A percentile compares a stretch with the other conserved stretches of the same genome.
These are phyloP conservation scores for Dicrurus megarhynchus DNA, from an alignment of 2,113 vertebrate species.

Conservation along the genomic window DNA sequence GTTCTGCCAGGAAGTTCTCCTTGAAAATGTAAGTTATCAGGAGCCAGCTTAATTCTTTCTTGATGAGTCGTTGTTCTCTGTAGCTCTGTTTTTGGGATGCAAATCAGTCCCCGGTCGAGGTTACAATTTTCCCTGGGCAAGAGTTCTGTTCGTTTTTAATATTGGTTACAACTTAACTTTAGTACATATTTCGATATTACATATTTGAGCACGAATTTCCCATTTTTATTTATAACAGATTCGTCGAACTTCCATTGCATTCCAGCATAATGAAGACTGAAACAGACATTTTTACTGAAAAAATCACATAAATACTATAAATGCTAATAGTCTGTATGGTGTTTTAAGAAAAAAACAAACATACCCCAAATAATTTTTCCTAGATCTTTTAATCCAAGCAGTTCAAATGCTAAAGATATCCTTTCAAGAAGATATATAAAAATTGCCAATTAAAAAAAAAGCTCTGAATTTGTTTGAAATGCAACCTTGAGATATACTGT, in stretches of 20 bases:
- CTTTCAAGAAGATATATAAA: constrained; percentile 51
- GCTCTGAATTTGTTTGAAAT: constrained; percentile 36
- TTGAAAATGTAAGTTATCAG: no score
- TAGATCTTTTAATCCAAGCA: constrained; percentile 38
- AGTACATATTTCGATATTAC: no score
- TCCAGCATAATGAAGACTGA: background rate
- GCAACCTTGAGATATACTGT: constrained; percentile 36
- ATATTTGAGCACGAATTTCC: no score
- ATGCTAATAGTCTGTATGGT: constrained; percentile 37
- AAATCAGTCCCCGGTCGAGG: no score
- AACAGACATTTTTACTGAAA: background rate
- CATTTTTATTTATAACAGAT: no score
- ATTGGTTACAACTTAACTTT: no score
- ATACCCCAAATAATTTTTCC: constrained; percentile 18
- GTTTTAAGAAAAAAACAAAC: constrained; percentile 43
- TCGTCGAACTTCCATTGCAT: background rate
- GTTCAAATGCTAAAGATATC: constrained; percentile 60
- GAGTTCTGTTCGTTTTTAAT: no score
- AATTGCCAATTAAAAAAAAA: background rate
- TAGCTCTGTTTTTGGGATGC: no score
- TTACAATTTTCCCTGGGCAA: no score
- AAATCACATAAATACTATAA: constrained; percentile 38
- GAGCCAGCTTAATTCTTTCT: no score
- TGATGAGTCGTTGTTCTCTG: no score
- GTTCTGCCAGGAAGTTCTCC: no score